phyloP scores from a whole-genome alignment of 2,888 invertebrate species.

The Scrobipalpa atriplicella region DNA sequence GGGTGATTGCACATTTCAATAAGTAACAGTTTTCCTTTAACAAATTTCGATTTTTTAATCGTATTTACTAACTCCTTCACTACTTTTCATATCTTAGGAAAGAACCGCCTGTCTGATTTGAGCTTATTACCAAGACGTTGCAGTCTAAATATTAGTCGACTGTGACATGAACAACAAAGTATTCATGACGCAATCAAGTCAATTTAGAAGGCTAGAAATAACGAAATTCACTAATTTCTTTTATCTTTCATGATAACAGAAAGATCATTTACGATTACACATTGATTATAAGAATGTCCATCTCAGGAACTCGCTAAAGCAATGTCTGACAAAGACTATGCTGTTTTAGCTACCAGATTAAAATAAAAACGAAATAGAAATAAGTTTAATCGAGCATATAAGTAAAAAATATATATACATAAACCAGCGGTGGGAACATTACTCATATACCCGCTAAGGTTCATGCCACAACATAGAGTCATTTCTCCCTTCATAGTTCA shows the following conservation, averaged over 20 bases:
- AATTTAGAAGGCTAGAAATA: neutral
- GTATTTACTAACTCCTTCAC: neutral
- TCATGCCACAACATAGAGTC: slow-evolving; percentile 61
- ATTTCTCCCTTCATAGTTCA: slow-evolving; percentile 40
- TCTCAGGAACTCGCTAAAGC: neutral
- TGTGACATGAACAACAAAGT: slow-evolving; percentile 6
- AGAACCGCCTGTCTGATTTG: neutral
- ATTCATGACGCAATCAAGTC: slow-evolving; percentile 24
- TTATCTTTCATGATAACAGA: neutral
- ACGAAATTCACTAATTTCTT: neutral
- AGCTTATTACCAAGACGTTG: neutral
- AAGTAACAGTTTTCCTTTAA: neutral
- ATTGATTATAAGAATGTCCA: neutral
- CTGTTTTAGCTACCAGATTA: slow-evolving; percentile 43
- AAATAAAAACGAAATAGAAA: slow-evolving; percentile 33
- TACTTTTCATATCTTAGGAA: neutral
- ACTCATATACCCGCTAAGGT: slow-evolving; percentile 68
- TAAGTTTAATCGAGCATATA: slow-evolving; percentile 38
- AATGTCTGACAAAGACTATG: neutral
- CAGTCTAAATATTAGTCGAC: slow-evolving; percentile 12
- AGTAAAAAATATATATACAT: slow-evolving; percentile 59
- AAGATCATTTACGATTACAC: neutral
- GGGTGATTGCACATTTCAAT: neutral
- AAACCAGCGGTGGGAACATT: slow-evolving; percentile 74
- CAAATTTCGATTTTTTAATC: slow-evolving; percentile 3